Percentiles rank a stretch among this genome's conserved stretches.
Conservation (phyloP, 2,113 vertebrate genomes). For the Colistium nudipinnis region DNA sequence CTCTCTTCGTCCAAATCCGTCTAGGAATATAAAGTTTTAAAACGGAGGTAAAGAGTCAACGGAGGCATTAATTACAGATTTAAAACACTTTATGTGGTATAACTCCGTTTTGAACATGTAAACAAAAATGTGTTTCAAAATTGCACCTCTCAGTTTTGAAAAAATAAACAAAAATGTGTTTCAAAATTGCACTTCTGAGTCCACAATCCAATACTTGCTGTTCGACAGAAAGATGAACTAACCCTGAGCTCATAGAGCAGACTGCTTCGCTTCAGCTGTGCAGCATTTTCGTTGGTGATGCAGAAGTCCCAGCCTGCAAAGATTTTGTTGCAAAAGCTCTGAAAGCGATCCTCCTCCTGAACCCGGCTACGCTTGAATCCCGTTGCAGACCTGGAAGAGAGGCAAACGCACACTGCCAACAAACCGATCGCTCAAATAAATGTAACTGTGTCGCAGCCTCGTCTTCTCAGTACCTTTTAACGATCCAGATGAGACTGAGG, state of each 20-base stretch:
- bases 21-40: conserved; percentile 69
- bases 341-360: conserved; percentile 88
- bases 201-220: neutral
- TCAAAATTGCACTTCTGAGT: no score
- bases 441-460: fast-evolving
- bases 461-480: conserved; percentile 86
- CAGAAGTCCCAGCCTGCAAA: conserved; percentile 98
- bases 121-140: no score
- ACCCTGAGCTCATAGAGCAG: conserved; percentile 91
- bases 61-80: neutral
- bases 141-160: no score
- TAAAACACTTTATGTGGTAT: neutral
- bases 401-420: neutral
- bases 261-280: conserved; percentile 86
- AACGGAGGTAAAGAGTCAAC: neutral
- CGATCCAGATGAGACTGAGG: conserved; percentile 92
- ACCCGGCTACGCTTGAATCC: conserved; percentile 92
- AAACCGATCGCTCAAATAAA: neutral
- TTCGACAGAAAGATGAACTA: conserved; percentile 14
- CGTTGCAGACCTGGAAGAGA: conserved; percentile 83
- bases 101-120: neutral
- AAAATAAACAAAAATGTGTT: no score
- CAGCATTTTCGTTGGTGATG: conserved; percentile 86
- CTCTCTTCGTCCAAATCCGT: conserved; percentile 93
- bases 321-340: conserved; percentile 97